Evolutionary conservation across 1,140 invertebrate species (phyloP).

Genomic region (Zaprionus capensis): DNA sequence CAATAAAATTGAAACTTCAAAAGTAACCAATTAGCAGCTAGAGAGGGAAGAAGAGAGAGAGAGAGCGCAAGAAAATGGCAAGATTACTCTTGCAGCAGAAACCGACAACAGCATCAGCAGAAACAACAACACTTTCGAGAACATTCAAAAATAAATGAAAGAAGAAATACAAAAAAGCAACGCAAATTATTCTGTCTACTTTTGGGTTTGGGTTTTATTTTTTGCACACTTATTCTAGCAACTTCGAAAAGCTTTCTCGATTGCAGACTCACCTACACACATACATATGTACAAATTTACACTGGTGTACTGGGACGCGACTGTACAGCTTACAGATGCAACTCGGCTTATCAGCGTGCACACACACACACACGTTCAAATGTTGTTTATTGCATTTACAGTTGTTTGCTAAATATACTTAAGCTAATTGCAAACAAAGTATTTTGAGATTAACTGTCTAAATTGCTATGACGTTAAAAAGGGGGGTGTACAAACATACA

Average conservation of each 20-base stretch:
- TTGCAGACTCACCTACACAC: not conserved
- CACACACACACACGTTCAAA: not conserved
- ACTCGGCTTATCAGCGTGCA: slow-evolving; percentile 26
- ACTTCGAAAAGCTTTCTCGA: slow-evolving; percentile 38
- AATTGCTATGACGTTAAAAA: not conserved
- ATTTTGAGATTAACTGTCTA: not conserved
- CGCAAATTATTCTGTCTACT: slow-evolving; percentile 34
- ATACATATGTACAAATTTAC: not conserved
- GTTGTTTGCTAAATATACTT: not conserved
- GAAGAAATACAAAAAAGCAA: slow-evolving; percentile 46
- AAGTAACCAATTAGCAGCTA: slow-evolving; percentile 1
- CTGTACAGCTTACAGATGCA: slow-evolving; percentile 29
- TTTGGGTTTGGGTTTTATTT: slow-evolving; percentile 8
- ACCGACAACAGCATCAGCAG: slow-evolving; percentile 10
- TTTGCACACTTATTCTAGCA: slow-evolving; percentile 27
- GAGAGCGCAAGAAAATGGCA: slow-evolving; percentile 28
- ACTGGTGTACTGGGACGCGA: slow-evolving; percentile 13
- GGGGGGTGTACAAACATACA: not conserved
- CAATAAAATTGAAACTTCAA: slow-evolving; percentile 1
- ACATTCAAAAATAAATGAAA: slow-evolving; percentile 73
- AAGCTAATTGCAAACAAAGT: not conserved
- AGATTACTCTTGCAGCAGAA: slow-evolving; percentile 20
- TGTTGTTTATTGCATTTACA: not conserved
- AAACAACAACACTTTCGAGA: slow-evolving; percentile 61
- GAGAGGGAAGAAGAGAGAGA: not conserved